These are phyloP conservation scores for Schrankia costaestrigalis DNA, from an alignment of 2,888 invertebrate species.

Conservation along the genomic window DNA sequence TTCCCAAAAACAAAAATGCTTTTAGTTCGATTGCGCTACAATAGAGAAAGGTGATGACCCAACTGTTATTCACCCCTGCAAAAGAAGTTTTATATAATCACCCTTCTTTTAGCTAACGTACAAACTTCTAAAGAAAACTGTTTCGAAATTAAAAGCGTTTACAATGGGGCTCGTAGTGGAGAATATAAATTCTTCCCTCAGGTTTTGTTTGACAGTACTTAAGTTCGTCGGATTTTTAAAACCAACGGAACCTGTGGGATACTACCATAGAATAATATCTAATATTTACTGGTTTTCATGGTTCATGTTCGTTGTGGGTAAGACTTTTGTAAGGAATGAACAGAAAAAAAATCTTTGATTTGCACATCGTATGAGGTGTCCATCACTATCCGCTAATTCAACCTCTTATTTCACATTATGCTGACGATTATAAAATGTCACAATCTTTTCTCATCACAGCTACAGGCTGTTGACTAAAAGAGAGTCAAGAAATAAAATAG, in stretches of 20 bases:
- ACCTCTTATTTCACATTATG: background rate
- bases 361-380: background rate
- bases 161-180: constrained; percentile 29
- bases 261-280: constrained; percentile 7
- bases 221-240: constrained; percentile 31
- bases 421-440: no score
- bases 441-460: no score
- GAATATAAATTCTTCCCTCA: constrained; percentile 25
- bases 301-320: constrained; percentile 33
- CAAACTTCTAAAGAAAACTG: no score
- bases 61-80: no score
- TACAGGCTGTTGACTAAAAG: no score
- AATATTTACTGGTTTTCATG: constrained; percentile 24
- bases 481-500: no score
- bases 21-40: no score
- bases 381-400: background rate
- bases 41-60: no score
- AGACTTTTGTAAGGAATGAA: constrained; percentile 2
- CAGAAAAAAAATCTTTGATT: background rate
- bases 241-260: constrained; percentile 4
- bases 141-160: no score
- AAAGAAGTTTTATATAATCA: no score
- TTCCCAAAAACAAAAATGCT: no score
- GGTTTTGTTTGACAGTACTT: constrained; percentile 28
- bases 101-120: no score